phyloP scores from a whole-genome alignment of 1,140 invertebrate species.

The Trachymyrmex septentrionalis region DNA sequence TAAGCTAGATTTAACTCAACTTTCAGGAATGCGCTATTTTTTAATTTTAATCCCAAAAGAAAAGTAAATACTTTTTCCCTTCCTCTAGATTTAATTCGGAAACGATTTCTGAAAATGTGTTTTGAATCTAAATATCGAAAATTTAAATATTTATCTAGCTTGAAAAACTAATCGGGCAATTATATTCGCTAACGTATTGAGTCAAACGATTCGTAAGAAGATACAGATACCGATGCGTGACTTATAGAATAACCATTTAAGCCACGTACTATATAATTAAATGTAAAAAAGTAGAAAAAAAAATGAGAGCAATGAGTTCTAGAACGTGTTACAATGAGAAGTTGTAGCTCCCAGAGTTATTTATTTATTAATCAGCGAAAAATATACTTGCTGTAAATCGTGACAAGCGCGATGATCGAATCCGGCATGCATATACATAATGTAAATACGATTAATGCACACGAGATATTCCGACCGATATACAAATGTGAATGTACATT shows the following conservation, averaged over 20 bases:
- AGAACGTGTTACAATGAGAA: neutral
- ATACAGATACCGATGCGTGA: neutral
- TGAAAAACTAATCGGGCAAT: neutral
- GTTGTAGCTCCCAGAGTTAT: neutral
- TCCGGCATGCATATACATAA: neutral
- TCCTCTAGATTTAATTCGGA: neutral
- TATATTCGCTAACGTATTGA: neutral
- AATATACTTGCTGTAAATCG: neutral
- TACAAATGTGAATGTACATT: neutral
- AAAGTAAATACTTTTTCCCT: neutral
- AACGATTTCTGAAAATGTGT: neutral
- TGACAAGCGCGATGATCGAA: constrained; percentile 23
- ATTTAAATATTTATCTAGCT: neutral
- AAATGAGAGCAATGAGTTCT: neutral
- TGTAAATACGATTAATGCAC: constrained; percentile 5
- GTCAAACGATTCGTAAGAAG: neutral
- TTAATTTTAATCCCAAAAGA: neutral
- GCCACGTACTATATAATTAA: neutral
- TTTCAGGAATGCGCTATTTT: neutral
- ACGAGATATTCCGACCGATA: neutral
- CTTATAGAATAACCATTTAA: neutral
- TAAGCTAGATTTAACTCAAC: neutral
- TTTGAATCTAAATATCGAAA: neutral
- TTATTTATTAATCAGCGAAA: constrained; percentile 21
- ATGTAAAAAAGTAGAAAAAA: neutral